Base-by-base conservation (phyloP, 1,140 invertebrate species). In the Centruroides sculpturatus region DNA sequence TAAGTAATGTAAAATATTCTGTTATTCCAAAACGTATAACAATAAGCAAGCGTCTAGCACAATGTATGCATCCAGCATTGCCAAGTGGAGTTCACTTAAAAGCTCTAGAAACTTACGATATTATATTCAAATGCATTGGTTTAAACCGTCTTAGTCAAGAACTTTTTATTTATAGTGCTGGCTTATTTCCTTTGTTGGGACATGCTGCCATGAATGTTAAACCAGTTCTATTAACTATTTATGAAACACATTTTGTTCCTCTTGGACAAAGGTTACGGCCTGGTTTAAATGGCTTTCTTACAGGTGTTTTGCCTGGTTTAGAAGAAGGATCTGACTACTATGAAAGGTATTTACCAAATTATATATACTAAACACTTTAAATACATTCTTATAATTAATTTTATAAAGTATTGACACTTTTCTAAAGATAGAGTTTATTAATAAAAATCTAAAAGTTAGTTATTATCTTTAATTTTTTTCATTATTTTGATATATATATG, bases 61-160 rank as follows among this genome's bases (percentile, higher is more conserved):
- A 96, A 80, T 97, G 92, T 75, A 86, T 97, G 79, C 92, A 97
- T 79, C 92, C 92, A 53, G 86, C 86, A 47, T 76, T 97, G 59
- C 92, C 92, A 50, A 76, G 85, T 63, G 92, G 89, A 60, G 92
- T 96, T 35, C 92, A 97, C 76, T 74, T 94, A 41, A 94, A 95
- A 76, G 89, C 91, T 35, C 74, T 96, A 47, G 92, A 96, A 76
- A 92, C 89, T 1, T 97, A 95, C 73, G 88, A 92, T 68, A 85
- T 92, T 63, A 90, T 95, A 70, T 95, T 96, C 75, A 87, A 87
- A 71, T 87, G 85, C 68, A 91, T 94, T 75, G 89, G 89, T 55
- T 84, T 85, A 48, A 84, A 86, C 68, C 79, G 88, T 64, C 75
- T 93, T 56, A 83, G 86, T 59, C 81, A 86, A 69, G 88, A 93